Conservation (phyloP, 2,797 vertebrate species). For the Siniperca undulata region DNA sequence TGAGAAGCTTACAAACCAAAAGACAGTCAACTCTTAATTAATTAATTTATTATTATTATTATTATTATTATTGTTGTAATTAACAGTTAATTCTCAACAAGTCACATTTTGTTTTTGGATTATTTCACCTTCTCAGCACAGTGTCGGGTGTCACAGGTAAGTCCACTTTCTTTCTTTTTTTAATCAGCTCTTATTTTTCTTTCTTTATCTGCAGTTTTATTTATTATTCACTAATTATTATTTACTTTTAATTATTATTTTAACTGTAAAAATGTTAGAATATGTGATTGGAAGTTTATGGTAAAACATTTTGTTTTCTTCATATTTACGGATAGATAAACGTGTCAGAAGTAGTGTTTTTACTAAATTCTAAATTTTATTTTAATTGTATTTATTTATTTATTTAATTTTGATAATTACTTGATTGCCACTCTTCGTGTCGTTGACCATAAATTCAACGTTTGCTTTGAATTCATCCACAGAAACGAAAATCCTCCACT, state of each 20-base stretch:
- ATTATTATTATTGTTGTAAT: not conserved
- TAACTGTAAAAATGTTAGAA: no score
- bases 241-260: no score
- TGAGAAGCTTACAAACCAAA: slow-evolving; percentile 35
- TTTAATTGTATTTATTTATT: not conserved
- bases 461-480: not conserved
- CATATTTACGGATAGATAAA: no score
- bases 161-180: not conserved
- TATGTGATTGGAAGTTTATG: no score
- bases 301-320: no score
- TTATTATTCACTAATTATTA: not conserved
- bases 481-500: not conserved
- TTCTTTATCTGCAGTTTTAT: not conserved
- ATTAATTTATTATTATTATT: not conserved
- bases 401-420: not conserved
- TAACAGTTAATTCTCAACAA: no score
- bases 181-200: no score
- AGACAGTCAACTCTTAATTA: not conserved
- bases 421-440: not conserved
- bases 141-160: slow-evolving; percentile 9
- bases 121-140: not conserved
- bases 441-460: not conserved
- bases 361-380: not conserved
- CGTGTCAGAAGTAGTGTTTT: not conserved
- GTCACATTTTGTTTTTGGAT: slow-evolving; percentile 4